Conservation (phyloP, 2,888 invertebrate species). For the Drosophila bunnanda region DNA sequence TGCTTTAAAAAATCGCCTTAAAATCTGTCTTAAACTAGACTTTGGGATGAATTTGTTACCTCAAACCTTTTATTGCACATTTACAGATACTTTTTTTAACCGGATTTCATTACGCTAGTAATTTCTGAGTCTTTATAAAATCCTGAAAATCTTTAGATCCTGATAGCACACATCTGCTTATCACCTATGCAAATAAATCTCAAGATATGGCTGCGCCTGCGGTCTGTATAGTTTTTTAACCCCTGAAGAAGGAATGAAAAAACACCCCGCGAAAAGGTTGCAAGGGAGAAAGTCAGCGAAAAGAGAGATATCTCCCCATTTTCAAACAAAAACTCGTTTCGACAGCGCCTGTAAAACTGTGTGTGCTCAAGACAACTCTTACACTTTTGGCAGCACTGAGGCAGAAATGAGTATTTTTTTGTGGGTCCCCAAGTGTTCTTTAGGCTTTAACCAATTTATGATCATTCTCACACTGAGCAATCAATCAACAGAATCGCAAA, state of each 20-base stretch:
- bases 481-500: slow-evolving; percentile 67
- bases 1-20: too few species aligned
- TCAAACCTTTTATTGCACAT: too few species aligned
- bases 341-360: slow-evolving; percentile 20
- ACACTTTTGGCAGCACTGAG: slow-evolving; percentile 34
- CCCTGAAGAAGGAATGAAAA: slow-evolving; percentile 5
- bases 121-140: not conserved
- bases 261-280: slow-evolving; percentile 21
- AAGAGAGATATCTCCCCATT: slow-evolving; percentile 12
- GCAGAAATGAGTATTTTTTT: slow-evolving; percentile 21
- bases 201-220: slow-evolving; percentile 26
- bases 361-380: not conserved
- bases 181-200: slow-evolving; percentile 11
- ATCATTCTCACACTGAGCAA: slow-evolving; percentile 63
- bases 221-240: slow-evolving; percentile 14
- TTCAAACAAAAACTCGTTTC: slow-evolving; percentile 35
- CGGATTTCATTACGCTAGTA: not conserved
- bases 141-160: not conserved
- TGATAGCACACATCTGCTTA: slow-evolving; percentile 18
- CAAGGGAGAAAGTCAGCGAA: slow-evolving; percentile 12
- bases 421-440: slow-evolving; percentile 49
- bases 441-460: slow-evolving; percentile 59
- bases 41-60: not conserved
- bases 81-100: not conserved
- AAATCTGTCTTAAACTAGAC: not conserved